These are phyloP conservation scores for Brachyopa scutellaris DNA, from an alignment of 2,888 invertebrate species.

Conservation along the genomic window DNA sequence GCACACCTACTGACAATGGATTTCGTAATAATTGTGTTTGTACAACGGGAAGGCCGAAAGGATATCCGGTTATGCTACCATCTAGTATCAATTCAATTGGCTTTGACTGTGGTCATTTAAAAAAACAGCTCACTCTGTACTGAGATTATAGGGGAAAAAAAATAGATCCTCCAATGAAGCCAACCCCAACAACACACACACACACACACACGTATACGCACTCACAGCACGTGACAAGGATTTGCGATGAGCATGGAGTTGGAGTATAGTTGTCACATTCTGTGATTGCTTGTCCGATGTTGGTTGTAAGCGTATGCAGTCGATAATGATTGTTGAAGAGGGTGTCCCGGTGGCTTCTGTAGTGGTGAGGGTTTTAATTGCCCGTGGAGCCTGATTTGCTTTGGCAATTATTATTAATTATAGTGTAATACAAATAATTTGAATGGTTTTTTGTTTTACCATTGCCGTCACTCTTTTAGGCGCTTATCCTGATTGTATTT, in stretches of 20 bases:
- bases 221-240: constrained; percentile 62
- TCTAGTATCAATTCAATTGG: constrained; percentile 71
- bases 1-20: constrained; percentile 19
- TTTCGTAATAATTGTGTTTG: constrained; percentile 64
- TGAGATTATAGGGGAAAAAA: background rate
- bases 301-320: constrained; percentile 57
- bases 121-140: constrained; percentile 14
- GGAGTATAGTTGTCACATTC: constrained; percentile 64
- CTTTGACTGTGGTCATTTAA: constrained; percentile 53
- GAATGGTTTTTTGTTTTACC: constrained; percentile 36
- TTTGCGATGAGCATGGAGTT: constrained; percentile 64
- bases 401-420: constrained; percentile 71
- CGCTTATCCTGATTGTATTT: constrained; percentile 58
- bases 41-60: constrained; percentile 3
- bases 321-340: constrained; percentile 58
- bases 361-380: constrained; percentile 9
- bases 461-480: constrained; percentile 54
- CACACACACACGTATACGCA: constrained; percentile 29
- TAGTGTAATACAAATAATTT: constrained; percentile 70
- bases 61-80: constrained; percentile 35
- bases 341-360: constrained; percentile 9
- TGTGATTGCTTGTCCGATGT: constrained; percentile 54
- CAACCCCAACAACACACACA: too few species aligned
- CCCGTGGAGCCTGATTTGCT: constrained; percentile 48
- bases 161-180: too few species aligned